A percentile compares a stretch with the other conserved stretches of the same genome.
phyloP scores from a whole-genome alignment of 92 coral and sea anemone species.

The Palythoa heliodiscus region DNA sequence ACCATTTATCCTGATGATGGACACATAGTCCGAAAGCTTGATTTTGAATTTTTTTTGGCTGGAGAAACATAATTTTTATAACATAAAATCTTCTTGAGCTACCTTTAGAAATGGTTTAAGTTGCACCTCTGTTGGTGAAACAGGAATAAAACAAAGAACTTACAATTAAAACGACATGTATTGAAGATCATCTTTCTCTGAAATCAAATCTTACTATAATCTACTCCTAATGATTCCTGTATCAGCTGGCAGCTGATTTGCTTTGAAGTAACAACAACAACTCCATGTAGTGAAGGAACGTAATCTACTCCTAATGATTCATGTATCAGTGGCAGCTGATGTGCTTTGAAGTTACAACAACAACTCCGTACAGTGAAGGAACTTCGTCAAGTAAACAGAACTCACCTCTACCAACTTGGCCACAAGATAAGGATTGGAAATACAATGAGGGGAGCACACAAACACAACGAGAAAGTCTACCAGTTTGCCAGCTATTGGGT shows the following conservation, averaged over 20 bases:
- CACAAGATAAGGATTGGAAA: constrained; percentile 97
- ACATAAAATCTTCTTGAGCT: too few species aligned
- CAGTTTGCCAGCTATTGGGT: constrained; percentile 79
- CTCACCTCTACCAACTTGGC: constrained; percentile 97
- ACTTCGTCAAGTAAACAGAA: background rate
- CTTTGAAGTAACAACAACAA: background rate
- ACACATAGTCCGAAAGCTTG: too few species aligned
- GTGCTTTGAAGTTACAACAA: background rate
- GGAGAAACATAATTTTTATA: too few species aligned
- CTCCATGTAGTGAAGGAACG: background rate
- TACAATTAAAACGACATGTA: too few species aligned
- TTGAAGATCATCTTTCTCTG: too few species aligned
- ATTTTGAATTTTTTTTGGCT: too few species aligned
- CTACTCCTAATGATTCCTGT: background rate
- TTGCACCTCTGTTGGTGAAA: too few species aligned
- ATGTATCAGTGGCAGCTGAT: background rate
- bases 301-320: background rate
- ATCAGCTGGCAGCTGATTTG: background rate
- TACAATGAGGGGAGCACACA: constrained; percentile 87
- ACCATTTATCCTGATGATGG: too few species aligned
- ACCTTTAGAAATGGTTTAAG: too few species aligned
- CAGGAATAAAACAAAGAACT: too few species aligned
- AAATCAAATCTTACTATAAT: background rate
- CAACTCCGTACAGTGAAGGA: background rate
- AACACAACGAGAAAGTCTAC: constrained; percentile 84